Evolutionary conservation across 2,888 invertebrate species (phyloP), one percentile per base, ranked within the genome.

Genomic region (Leucophora obtusa): DNA sequence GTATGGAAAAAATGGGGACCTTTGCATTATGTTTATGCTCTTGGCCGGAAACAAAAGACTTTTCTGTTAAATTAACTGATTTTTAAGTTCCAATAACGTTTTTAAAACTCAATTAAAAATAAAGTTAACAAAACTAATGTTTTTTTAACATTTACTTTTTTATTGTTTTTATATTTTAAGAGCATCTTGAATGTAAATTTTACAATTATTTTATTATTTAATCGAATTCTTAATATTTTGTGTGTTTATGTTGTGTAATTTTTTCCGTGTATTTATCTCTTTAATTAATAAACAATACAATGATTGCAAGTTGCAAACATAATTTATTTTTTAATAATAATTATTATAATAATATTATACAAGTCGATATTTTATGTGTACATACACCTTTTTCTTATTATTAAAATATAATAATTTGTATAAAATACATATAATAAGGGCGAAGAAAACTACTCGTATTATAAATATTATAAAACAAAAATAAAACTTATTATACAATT

Each of bases 401-500:
- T 28, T 28, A 28, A 6, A 28, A 28, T 6, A 28, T 28, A 28
- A 28, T 28, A 28, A 28, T 6, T 28, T 7, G 3, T 28, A 28
- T 28, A 28, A 28, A 28, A 28, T 28, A 28, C 28, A 28, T 7
- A 11, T 62, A 60, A 3, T 11, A 28, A 18, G 28, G 24, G 18
- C 2, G 18, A 50, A 54, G 54, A 58, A 76, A 69, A n/a, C n/a
- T n/a, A n/a, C n/a, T n/a, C n/a, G n/a, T n/a, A n/a, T n/a, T n/a
- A n/a, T n/a, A n/a, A 50, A 10, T 54, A 17, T 15, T 60, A 28
- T 35, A 68, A 58, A 76, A 76, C 50, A 56, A 56, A 65, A 43
- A 18, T 56, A 65, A 77, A 87, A 74, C 63, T 87, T 87, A 86
- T 86, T 85, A 87, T 85, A 87, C 83, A 83, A 85, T 28, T 80